Base-by-base conservation (phyloP, 2,888 invertebrate genomes). In the Deladenus siricidicola region DNA sequence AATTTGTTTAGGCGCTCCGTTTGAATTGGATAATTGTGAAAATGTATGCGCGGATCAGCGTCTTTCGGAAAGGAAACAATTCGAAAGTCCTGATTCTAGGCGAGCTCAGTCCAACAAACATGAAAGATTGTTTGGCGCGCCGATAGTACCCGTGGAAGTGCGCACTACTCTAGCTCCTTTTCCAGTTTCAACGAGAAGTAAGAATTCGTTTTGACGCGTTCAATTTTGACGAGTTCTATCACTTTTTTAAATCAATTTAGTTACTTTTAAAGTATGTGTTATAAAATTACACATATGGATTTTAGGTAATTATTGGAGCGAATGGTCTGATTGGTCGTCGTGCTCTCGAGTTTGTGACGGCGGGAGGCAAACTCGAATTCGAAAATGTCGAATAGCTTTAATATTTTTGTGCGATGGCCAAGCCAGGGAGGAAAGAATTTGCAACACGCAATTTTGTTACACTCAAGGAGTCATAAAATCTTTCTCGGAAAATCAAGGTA, bases 361-460 rank as follows among this genome's bases (percentile, higher is more conserved):
- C 6, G 70, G 70, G 29, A 29, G 61, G 44, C 64, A 71, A 42
- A 64, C 56, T 26, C 59, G 70, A 24, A 56, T 52, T 3, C 55
- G 62, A 23, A 61, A 34, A 24, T 68, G 66, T 49, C 44, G 39
- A 23, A 48, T 64, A 1, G 26, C 52, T 24, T 49, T 72, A n/a
- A 61, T 70, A 10, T 71, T 66, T 56, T 58, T 63, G 0, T 62
- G 64, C 49, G 63, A 57, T 28, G 62, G 64, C 4, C 58, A 75
- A 70, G 78, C 78, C 69, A 77, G 74, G 44, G 80, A 80, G 64
- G 71, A 75, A 48, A 64, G 79, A 21, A 67, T 70, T 19, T 80
- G 80, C 70, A 80, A 80, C 66, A 75, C 73, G 34, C 79, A 79
- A 58, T 63, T 78, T 1, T 80, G 80, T 58, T 45, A n/a, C n/a